phyloP scores from a whole-genome alignment of 2,113 vertebrate species.

The Poeciliopsis retropinna region DNA sequence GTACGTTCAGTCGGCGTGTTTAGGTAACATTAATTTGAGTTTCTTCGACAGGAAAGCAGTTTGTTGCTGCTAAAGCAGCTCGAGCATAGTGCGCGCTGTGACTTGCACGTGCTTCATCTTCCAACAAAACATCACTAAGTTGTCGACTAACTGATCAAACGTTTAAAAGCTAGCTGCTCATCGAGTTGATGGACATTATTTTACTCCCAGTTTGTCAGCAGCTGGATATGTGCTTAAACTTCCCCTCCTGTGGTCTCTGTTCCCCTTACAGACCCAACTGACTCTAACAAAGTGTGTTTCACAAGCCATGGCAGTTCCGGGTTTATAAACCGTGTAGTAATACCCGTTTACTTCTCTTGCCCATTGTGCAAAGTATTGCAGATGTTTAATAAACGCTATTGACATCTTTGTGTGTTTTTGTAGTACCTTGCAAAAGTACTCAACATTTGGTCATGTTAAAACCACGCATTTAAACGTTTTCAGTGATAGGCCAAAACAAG shows the following conservation, averaged over 20 bases:
- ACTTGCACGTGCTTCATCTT: slow-evolving; percentile 55
- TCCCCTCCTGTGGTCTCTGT: neutral
- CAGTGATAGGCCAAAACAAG: no score
- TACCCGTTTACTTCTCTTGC: no score
- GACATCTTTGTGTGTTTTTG: no score
- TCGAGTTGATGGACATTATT: no score
- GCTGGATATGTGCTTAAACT: neutral
- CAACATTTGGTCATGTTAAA: no score
- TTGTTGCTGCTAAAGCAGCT: slow-evolving; percentile 21
- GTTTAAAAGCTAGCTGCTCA: neutral
- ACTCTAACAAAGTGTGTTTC: no score
- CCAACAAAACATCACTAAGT: neutral
- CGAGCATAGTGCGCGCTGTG: neutral
- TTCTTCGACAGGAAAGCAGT: neutral
- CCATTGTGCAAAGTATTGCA: no score
- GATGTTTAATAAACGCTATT: no score
- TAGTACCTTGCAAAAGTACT: no score
- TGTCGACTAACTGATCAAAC: neutral
- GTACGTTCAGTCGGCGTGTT: neutral
- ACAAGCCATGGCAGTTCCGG: no score
- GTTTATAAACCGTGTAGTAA: no score
- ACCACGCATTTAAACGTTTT: no score
- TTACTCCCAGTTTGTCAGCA: neutral
- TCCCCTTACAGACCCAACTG: neutral
- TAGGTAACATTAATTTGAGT: neutral